Evolutionary conservation across 1,140 invertebrate species (phyloP), one percentile per base, ranked within the genome.

Genomic region (Scylla paramamosain): DNA sequence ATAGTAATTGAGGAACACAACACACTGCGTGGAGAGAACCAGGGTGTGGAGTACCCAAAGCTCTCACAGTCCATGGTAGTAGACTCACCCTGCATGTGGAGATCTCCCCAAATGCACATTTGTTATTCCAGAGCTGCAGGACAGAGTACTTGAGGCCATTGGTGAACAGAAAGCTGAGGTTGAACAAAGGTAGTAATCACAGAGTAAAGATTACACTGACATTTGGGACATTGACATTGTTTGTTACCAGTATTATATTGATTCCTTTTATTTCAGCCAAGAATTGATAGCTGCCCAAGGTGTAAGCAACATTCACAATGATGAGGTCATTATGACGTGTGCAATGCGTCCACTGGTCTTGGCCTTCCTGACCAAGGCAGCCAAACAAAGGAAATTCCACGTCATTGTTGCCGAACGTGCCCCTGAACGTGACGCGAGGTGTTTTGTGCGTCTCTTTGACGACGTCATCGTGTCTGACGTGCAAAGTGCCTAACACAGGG

Each of bases 271-370:
- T 39, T 89, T 96, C 91, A 98, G 98, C 97, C 97, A 97, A 52
- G 98, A 98, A 96, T 99, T 98, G 97, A 98, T 99, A 95, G 98
- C 98, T 12, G 97, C 97, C 8, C 98, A 99, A 97, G 98, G 99
- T 0, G 97, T 98, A 86, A 98, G 99, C 97, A 99, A 99, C 96
- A 99, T 99, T 96, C 98, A 99, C 97, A 98, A 98, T 0, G 98
- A 99, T 96, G 99, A 99, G 97, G 98, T 99, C 82, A 98, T 99
- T 93, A 97, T 99, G 96, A 99, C 99, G 0, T 97, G 98, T 95
- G 99, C 99, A 0, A 98, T 98, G 96, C 99, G 99, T 12, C 97
- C 97, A 95, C 98, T 98, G 92, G 98, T 99, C 0, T 98, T 99
- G 97, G 97, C 98, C 94, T 99, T 99, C 97, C 97, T 99, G 6